Evolutionary conservation across 2,113 vertebrate genomes (phyloP).

Genomic region (Onychorhynchus coronatus): DNA sequence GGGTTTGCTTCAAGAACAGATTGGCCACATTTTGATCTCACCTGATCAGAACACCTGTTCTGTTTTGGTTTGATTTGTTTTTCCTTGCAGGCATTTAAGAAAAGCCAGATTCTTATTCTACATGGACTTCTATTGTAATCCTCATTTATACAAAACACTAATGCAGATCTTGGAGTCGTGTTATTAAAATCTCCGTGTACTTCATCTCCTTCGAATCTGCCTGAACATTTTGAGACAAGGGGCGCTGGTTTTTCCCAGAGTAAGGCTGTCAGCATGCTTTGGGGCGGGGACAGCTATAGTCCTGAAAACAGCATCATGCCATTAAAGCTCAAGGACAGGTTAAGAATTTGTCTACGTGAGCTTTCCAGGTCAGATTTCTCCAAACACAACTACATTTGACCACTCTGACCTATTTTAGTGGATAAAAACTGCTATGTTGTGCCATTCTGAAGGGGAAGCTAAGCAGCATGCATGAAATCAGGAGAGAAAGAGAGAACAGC

Average conservation of each 20-base stretch:
- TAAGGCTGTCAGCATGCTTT: constrained; percentile 40
- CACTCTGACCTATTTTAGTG: background rate
- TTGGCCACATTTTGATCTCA: background rate
- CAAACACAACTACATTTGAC: background rate
- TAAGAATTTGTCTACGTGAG: background rate
- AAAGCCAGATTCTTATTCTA: background rate
- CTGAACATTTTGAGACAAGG: background rate
- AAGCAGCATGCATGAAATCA: background rate
- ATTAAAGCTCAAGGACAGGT: background rate
- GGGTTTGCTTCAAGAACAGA: background rate
- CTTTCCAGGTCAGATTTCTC: background rate
- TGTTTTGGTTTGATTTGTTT: background rate
- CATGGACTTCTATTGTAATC: background rate
- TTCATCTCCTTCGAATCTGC: background rate
- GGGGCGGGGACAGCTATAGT: background rate
- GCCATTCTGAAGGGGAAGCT: background rate
- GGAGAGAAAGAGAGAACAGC: background rate
- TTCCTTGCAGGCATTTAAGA: background rate
- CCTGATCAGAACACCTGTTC: background rate
- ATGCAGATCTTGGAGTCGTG: background rate
- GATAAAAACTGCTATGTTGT: background rate
- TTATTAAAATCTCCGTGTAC: background rate
- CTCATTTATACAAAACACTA: background rate
- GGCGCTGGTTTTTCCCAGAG: background rate
- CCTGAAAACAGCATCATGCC: background rate